Evolutionary conservation across 2,797 vertebrate species (phyloP).

Genomic region (Pantherophis alleghaniensis): DNA sequence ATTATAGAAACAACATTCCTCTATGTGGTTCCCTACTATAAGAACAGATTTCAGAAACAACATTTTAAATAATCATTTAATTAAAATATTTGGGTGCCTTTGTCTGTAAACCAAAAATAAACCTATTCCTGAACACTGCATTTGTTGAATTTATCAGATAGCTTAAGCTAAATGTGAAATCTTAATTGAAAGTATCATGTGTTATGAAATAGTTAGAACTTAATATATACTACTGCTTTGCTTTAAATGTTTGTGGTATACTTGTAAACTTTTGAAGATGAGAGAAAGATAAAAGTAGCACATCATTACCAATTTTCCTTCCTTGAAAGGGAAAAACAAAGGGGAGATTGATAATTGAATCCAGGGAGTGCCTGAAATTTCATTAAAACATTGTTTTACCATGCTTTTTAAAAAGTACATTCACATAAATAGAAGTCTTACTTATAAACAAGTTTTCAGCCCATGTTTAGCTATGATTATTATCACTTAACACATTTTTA

Average conservation of each 20-base stretch:
- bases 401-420: neutral
- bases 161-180: constrained; percentile 5
- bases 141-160: constrained; percentile 48
- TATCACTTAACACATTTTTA: neutral
- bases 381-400: neutral
- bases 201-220: constrained; percentile 8
- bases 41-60: constrained; percentile 56
- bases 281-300: neutral
- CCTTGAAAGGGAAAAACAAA: neutral
- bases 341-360: neutral
- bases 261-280: neutral
- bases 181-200: neutral
- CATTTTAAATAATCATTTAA: constrained; percentile 72
- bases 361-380: neutral
- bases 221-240: neutral
- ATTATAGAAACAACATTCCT: constrained; percentile 52
- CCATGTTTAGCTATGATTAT: neutral
- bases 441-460: neutral
- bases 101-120: constrained; percentile 90
- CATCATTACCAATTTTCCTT: neutral
- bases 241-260: neutral
- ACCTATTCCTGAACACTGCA: constrained; percentile 73
- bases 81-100: constrained; percentile 86
- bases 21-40: constrained; percentile 58
- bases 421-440: neutral